Percentiles rank a stretch among this genome's conserved stretches.
Evolutionary conservation across 1,140 invertebrate species (phyloP).

Genomic region (Drosophila auraria): DNA sequence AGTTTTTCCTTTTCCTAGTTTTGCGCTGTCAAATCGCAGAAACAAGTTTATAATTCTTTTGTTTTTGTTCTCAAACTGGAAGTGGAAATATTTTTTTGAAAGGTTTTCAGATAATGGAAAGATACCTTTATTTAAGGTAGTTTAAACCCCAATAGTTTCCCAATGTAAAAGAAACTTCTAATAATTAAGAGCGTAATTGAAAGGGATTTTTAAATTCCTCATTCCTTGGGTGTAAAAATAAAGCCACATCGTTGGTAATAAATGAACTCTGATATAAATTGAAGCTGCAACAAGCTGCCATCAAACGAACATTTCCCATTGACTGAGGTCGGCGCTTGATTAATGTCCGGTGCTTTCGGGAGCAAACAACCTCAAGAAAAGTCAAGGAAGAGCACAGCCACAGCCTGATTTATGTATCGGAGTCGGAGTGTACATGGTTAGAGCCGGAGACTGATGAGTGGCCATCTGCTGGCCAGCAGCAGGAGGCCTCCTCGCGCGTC

Average conservation of each 20-base stretch:
- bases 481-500: slow-evolving; percentile 15
- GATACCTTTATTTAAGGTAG: not conserved
- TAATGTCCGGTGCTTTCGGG: slow-evolving; percentile 41
- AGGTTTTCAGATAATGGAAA: not conserved
- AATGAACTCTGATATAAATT: slow-evolving; percentile 40
- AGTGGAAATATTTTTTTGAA: not conserved
- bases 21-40: not conserved
- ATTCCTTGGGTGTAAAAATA: not conserved
- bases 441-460: slow-evolving; percentile 19
- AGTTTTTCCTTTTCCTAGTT: slow-evolving; percentile 44
- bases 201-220: not conserved
- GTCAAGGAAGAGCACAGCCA: slow-evolving; percentile 43
- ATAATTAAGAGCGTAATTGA: not conserved
- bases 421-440: not conserved
- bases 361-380: slow-evolving; percentile 58
- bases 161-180: not conserved
- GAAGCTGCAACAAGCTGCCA: slow-evolving; percentile 36
- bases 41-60: slow-evolving; percentile 11
- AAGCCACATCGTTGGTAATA: slow-evolving; percentile 15
- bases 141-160: no score
- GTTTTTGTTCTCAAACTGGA: not conserved
- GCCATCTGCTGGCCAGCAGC: slow-evolving; percentile 64
- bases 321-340: slow-evolving; percentile 38
- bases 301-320: slow-evolving; percentile 38
- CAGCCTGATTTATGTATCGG: slow-evolving; percentile 66